Percentiles rank a stretch among this genome's conserved stretches.
Evolutionary conservation across 2,888 invertebrate genomes (phyloP).

Genomic region (Listrodromus nycthemerus): DNA sequence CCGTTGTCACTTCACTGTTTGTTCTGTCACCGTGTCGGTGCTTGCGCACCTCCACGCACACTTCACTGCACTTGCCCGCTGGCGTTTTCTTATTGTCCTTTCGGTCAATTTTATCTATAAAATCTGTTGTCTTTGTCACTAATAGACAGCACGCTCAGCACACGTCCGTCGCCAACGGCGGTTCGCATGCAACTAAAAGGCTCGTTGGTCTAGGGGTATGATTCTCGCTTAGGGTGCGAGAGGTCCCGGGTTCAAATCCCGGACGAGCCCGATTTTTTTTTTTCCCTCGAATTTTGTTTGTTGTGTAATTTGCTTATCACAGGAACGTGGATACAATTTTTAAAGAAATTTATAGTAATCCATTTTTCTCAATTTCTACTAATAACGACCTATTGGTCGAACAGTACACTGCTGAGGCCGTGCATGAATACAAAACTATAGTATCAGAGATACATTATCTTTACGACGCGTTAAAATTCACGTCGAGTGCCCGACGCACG

Average conservation of each 20-base stretch:
- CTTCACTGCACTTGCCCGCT: too few species aligned
- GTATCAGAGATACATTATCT: slow-evolving; percentile 41
- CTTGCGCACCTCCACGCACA: too few species aligned
- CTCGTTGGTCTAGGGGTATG: slow-evolving; percentile 85
- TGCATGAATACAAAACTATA: slow-evolving; percentile 44
- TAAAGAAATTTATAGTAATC: neutral
- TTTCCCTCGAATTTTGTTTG: neutral
- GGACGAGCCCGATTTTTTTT: slow-evolving; percentile 73
- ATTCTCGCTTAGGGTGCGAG: slow-evolving; percentile 86
- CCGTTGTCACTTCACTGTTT: too few species aligned
- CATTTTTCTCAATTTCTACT: neutral
- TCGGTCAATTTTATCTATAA: too few species aligned
- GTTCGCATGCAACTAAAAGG: too few species aligned
- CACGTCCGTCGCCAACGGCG: too few species aligned
- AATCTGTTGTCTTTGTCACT: too few species aligned
- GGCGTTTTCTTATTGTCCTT: too few species aligned
- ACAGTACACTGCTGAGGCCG: slow-evolving; percentile 31
- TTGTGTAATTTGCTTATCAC: neutral
- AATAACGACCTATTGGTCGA: slow-evolving; percentile 21
- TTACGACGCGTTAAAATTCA: slow-evolving; percentile 56
- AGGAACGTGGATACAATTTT: neutral
- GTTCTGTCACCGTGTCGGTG: too few species aligned
- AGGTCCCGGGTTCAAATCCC: slow-evolving; percentile 85
- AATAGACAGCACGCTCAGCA: too few species aligned
- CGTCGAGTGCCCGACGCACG: slow-evolving; percentile 45